Conservation (phyloP, 1,140 invertebrate species). For the Aphelenchoides besseyi region DNA sequence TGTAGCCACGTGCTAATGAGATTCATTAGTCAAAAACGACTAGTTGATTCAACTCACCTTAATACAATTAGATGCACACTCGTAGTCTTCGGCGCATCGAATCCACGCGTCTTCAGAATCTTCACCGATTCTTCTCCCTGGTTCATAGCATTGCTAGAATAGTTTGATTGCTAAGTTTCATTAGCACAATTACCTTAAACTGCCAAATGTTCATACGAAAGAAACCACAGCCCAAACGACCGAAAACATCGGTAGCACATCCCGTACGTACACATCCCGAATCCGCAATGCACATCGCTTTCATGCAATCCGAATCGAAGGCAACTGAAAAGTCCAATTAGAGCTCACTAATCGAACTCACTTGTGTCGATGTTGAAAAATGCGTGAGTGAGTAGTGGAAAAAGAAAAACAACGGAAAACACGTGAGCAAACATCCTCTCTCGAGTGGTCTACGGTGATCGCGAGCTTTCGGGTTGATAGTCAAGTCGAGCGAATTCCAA, state of each 20-base stretch:
- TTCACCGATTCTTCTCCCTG: constrained; percentile 59
- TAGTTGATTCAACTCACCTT: constrained; percentile 42
- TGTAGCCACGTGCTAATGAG: constrained; percentile 51
- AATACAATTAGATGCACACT: constrained; percentile 59
- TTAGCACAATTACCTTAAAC: constrained; percentile 47
- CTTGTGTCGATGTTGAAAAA: constrained; percentile 23
- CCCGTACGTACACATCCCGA: constrained; percentile 57
- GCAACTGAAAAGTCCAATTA: constrained; percentile 52
- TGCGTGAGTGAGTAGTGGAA: constrained; percentile 7
- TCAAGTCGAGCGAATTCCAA: constrained; percentile 13
- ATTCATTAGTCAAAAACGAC: constrained; percentile 2
- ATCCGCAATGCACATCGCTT: constrained; percentile 59
- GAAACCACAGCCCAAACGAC: constrained; percentile 58
- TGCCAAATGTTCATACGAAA: constrained; percentile 62
- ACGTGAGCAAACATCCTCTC: constrained; percentile 10
- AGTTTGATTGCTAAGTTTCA: constrained; percentile 17
- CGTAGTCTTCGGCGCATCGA: constrained; percentile 60
- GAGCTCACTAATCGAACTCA: constrained; percentile 11
- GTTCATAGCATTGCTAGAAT: constrained; percentile 62
- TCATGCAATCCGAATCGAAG: constrained; percentile 58
- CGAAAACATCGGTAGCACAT: constrained; percentile 52
- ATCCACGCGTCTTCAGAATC: constrained; percentile 58
- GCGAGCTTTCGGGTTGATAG: not conserved
- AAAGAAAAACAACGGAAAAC: not conserved
- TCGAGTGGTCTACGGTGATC: not conserved